phyloP scores from a whole-genome alignment of 2,797 vertebrate genomes.

The Vultur gryphus region DNA sequence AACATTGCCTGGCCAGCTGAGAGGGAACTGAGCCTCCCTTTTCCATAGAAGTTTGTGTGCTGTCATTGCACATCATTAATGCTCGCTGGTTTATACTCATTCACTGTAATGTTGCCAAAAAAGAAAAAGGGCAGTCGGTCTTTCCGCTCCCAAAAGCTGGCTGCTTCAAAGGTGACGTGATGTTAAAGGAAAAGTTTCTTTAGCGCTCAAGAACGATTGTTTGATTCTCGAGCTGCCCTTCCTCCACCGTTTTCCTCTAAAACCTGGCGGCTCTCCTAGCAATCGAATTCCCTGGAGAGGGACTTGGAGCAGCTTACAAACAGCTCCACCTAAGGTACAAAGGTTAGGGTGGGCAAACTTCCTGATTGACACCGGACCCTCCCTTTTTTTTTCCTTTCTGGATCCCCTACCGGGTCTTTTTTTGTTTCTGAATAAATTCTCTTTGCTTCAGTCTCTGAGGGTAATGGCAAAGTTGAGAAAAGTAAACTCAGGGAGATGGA shows the following conservation, averaged over 20 bases:
- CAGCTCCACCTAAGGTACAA: slow-evolving; percentile 56
- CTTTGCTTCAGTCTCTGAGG: background rate
- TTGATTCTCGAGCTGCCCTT: slow-evolving; percentile 17
- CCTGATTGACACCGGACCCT: background rate
- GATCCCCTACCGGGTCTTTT: background rate
- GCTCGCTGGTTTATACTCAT: background rate
- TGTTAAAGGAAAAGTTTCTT: background rate
- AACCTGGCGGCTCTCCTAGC: background rate
- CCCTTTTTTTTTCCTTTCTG: slow-evolving; percentile 10
- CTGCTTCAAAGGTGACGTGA: slow-evolving; percentile 19
- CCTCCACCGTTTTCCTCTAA: slow-evolving; percentile 18
- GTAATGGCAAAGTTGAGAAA: background rate
- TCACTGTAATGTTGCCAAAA: slow-evolving; percentile 10
- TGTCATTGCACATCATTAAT: slow-evolving; percentile 45
- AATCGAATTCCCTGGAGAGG: slow-evolving; percentile 12
- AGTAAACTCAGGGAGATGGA: background rate
- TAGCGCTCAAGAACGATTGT: background rate
- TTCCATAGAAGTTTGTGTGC: slow-evolving; percentile 37
- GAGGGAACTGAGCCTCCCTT: slow-evolving; percentile 10
- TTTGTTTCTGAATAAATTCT: background rate
- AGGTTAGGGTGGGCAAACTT: slow-evolving; percentile 53
- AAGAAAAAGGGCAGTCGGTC: background rate
- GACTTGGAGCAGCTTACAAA: slow-evolving; percentile 1
- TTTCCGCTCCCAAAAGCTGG: background rate
- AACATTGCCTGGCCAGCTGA: slow-evolving; percentile 14